Base-by-base conservation (phyloP, 2,113 vertebrate genomes). In the Pantherophis guttatus region DNA sequence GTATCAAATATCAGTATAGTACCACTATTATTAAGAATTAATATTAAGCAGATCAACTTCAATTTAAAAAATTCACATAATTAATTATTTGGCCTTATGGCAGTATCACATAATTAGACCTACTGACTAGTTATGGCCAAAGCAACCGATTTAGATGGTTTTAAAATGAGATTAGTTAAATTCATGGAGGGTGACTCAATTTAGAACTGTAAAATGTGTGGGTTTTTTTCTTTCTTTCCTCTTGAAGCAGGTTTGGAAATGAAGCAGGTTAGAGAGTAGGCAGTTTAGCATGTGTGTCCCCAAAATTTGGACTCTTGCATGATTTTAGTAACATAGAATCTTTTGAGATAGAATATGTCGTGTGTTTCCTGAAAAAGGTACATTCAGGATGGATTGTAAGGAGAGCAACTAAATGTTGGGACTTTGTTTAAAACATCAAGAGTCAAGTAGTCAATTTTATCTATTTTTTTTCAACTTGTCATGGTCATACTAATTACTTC, bases 31-130 rank as follows among this genome's bases (percentile, higher is more conserved):
- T 91, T 87, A 91, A 9, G 93, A 92, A 94, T 48, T 23, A 1
- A 26, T 94, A 88, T 88, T 26, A 92, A 94, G 59, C 39, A 81
- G 50, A n/a, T 5, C 88, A 26, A 8, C 11, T 91, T 94, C 53
- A 88, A 94, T 94, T 93, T 88, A 21, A 88, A 93, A 50, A 94
- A 50, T 90, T 88, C 0, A 59, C 44, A 23, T 2, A 55, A 2
- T 39, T 39, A 62, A 94, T 5, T 88, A 0, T 17, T 85, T 15
- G 53, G 8, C 7, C 19, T 81, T 39, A 39, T 39, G 17, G 75
- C 75, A 81, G 33, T 9, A 44, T 39, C 33, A 21, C 33, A 81
- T 21, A 81, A 44, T 21, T 81, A 81, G 17, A 81, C 15, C 17
- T 81, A 81, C 33, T 81, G 75, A 81, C 33, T 39, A 81, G 33